These are phyloP conservation scores for Hirtodrosophila cameraria DNA, from an alignment of 2,888 invertebrate species.

Conservation along the genomic window DNA sequence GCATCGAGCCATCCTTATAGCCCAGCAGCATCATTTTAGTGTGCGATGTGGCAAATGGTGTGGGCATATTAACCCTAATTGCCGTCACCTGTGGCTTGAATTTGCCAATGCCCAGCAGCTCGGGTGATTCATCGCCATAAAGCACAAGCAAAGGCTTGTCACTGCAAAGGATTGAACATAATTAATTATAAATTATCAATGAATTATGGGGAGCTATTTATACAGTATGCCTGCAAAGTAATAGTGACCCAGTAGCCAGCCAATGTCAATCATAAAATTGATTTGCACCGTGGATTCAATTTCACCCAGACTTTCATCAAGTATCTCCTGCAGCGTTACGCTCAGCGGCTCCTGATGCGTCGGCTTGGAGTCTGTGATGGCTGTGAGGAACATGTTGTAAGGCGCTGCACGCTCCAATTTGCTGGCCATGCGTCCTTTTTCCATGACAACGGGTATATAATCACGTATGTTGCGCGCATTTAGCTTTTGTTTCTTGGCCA, in stretches of 20 bases:
- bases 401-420: constrained; percentile 89
- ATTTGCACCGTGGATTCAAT: constrained; percentile 92
- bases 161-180: constrained; percentile 82
- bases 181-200: too few relatives aligned
- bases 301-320: constrained; percentile 91
- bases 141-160: constrained; percentile 89
- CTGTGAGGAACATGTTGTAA: constrained; percentile 90
- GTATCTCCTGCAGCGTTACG: constrained; percentile 90
- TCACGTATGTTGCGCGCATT: constrained; percentile 79
- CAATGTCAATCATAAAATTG: constrained; percentile 96
- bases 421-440: constrained; percentile 87
- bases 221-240: constrained; percentile 90
- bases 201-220: constrained; percentile 70
- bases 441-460: constrained; percentile 86
- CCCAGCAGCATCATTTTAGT: constrained; percentile 95
- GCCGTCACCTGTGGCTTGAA: constrained; percentile 88
- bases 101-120: constrained; percentile 86
- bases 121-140: constrained; percentile 90
- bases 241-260: constrained; percentile 95
- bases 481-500: constrained; percentile 81
- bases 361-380: constrained; percentile 87
- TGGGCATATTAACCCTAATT: constrained; percentile 89
- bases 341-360: constrained; percentile 88
- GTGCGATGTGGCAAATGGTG: constrained; percentile 94
- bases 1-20: constrained; percentile 91